Evolutionary conservation across 1,140 invertebrate species (phyloP), one percentile per base, ranked within the genome.

Genomic region (Caenorhabditis elegans): DNA sequence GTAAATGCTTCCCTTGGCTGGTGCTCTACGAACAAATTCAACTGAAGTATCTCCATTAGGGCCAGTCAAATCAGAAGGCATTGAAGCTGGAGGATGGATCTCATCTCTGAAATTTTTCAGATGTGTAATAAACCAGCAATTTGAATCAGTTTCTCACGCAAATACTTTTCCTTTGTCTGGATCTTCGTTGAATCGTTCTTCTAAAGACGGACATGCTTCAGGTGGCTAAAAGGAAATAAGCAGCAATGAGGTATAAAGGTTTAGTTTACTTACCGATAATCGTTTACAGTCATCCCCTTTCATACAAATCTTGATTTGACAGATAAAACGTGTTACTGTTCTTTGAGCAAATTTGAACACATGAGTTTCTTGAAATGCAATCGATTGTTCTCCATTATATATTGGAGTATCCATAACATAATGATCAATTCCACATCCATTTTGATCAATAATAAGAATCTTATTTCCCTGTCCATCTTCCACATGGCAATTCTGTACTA

Each of bases 291-390:
- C 78, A 46, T 88, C 86, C 76, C 85, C 81, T 75, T 89, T 90
- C n/a, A 89, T 80, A 55, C 88, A 89, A 28, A 89, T 81, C n/a
- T 89, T 65, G 31, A 89, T 83, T 83, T 89, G 88, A 77, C 88
- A 89, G 1, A 86, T 86, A 55, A 89, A 89, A 11, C 89, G 81
- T 46, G 88, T 89, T 46, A 89, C 83, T 48, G 88, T 90, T 75
- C 90, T 90, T 48, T 90, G 88, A 39, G 90, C 88, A 80, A 89
- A 89, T 83, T 89, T 89, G 80, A 89, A 89, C 2, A 89, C 88
- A 70, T 87, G 88, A 17, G 88, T 89, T 76, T 89, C 86, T 85
- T 88, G 55, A 81, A 48, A 89, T 13, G 88, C 88, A 6, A 85
- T 85, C 47, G 87, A 81, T 28, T 89, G 84, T 78, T 89, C 89